Percentiles rank a stretch among this genome's conserved stretches.
Conservation (phyloP, 2,113 vertebrate genomes). For the Halcyon malimbica region DNA sequence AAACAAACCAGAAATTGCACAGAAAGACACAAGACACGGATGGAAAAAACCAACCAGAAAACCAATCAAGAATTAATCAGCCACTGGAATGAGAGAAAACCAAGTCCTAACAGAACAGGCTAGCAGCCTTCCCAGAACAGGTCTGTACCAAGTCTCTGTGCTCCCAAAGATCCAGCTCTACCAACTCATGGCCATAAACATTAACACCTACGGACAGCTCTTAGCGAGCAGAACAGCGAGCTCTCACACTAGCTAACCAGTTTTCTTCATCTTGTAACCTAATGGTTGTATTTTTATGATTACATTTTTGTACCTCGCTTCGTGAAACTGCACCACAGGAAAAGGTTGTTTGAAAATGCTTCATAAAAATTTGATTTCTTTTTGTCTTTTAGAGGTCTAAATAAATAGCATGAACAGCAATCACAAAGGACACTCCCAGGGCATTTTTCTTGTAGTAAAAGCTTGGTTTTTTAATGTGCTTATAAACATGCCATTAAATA, state of each 20-base stretch:
- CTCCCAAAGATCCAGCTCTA: not conserved
- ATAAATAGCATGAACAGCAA: not conserved
- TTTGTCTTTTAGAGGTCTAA: not conserved
- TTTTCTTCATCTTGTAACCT: not conserved
- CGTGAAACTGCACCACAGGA: not conserved
- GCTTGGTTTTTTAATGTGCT: not conserved
- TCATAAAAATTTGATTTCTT: not conserved
- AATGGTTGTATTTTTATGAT: not conserved
- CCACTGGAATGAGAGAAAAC: not conserved
- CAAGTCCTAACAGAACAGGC: not conserved
- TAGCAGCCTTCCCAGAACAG: not conserved
- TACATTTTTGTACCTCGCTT: not conserved
- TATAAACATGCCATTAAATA: not conserved
- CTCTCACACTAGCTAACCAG: not conserved
- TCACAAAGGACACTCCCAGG: not conserved
- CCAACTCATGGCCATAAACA: not conserved
- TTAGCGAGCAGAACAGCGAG: not conserved
- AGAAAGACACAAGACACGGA: not conserved
- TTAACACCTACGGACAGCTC: not conserved
- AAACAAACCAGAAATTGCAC: not conserved
- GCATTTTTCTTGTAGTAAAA: not conserved
- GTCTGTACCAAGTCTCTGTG: not conserved
- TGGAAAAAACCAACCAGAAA: not conserved
- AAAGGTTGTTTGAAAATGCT: not conserved
- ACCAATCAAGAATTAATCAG: not conserved